Evolutionary conservation across 2,888 invertebrate species (phyloP).

Genomic region (Diloba caeruleocephala): DNA sequence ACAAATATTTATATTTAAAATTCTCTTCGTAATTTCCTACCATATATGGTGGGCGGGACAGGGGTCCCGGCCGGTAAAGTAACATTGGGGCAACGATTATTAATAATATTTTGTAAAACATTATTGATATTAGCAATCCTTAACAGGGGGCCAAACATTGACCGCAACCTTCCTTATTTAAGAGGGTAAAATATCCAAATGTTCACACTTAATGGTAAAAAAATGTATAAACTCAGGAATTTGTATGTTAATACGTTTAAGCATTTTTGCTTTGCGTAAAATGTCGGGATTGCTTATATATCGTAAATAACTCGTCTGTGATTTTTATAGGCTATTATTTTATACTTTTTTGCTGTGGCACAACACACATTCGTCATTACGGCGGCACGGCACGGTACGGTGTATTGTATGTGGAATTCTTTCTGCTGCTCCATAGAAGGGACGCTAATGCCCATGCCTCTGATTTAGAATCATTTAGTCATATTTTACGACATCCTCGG

Average conservation of each 20-base stretch:
- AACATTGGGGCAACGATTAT: constrained; percentile 40
- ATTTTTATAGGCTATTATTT: neutral
- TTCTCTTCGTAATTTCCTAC: constrained; percentile 42
- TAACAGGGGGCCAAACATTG: constrained; percentile 37
- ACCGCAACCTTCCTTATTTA: constrained; percentile 38
- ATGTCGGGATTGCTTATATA: constrained; percentile 36
- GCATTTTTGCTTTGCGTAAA: constrained; percentile 30
- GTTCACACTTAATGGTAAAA: constrained; percentile 44
- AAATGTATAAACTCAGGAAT: constrained; percentile 40
- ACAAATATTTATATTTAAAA: no score
- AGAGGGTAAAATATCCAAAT: constrained; percentile 45
- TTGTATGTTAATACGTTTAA: constrained; percentile 48
- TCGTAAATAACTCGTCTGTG: constrained; percentile 10
- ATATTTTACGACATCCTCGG: no score
- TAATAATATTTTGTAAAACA: constrained; percentile 46
- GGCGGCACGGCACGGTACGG: no score
- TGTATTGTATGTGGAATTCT: no score
- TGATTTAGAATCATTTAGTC: no score
- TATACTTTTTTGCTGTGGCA: neutral
- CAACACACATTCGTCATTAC: no score
- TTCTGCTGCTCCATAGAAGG: no score
- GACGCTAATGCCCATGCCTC: no score
- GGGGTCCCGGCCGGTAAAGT: constrained; percentile 34
- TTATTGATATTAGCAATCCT: constrained; percentile 46
- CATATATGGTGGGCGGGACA: constrained; percentile 32